Evolutionary conservation across 1,140 invertebrate genomes (phyloP), one percentile per base, ranked within the genome.

Genomic region (Tetragnatha versicolor): DNA sequence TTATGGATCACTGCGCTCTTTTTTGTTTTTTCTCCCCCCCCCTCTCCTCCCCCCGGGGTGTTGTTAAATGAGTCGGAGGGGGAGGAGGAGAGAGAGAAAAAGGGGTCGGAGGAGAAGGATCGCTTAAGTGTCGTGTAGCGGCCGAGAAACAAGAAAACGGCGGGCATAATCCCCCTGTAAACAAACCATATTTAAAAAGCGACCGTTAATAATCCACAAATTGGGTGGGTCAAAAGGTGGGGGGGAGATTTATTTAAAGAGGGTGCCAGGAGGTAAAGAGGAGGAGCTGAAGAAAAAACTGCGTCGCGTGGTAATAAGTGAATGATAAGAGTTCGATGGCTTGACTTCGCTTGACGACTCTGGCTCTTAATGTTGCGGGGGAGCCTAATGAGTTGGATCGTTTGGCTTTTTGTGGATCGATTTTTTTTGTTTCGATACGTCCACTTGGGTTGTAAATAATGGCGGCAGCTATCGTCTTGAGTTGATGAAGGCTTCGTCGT

Each of bases 201-300:
- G 73, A 60, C 66, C 73, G 73, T 77, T 77, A 77, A 77, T 77
- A 77, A 77, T 77, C 73, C 73, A 77, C 73, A 77, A 77, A 77
- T 77, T 77, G 73, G 73, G 73, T 47, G 73, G 73, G 73, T 77
- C 73, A 75, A 61, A 75, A 68, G 65, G 65, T 53, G 47, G 17
- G 29, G 58, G 29, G 42, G 39, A 77, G 73, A 66, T 77, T 77
- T 77, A 77, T 77, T 77, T 77, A 77, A 65, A 77, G 73, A 77
- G 55, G 37, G 20, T 2, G 35, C 3, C 29, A n/a, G 37, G 25
- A 14, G 53, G 10, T 20, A 27, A 42, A 47, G 72, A 61, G 31
- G 31, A 14, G 27, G 20, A 22, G 27, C 61, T 22, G 35, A 37
- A 49, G 51, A 35, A 58, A 61, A 75, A 77, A 65, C 53, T 51